These are phyloP conservation scores for Endomychus coccineus DNA, from an alignment of 2,888 invertebrate species.

Conservation along the genomic window DNA sequence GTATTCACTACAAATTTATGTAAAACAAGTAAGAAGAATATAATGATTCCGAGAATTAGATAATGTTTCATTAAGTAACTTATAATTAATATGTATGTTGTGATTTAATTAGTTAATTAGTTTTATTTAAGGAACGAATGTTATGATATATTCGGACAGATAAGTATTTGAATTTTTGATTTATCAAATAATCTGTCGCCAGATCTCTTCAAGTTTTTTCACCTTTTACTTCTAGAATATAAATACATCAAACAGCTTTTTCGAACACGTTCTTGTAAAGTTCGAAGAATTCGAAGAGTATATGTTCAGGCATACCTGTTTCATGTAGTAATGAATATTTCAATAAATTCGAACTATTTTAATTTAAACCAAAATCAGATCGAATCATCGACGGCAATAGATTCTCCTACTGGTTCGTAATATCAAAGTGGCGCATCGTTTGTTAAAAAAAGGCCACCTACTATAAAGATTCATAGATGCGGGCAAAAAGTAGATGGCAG, in stretches of 20 bases:
- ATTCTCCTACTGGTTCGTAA: conserved; percentile 7
- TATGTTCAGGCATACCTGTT: conserved; percentile 34
- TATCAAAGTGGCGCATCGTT: conserved; percentile 28
- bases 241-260: conserved; percentile 29
- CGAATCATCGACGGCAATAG: conserved; percentile 24
- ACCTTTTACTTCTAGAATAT: too few relatives aligned
- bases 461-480: conserved; percentile 18
- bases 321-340: conserved; percentile 42
- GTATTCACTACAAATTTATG: too few relatives aligned
- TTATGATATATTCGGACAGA: too few relatives aligned
- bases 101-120: too few relatives aligned
- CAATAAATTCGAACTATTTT: conserved; percentile 39
- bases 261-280: conserved; percentile 12
- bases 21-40: too few relatives aligned
- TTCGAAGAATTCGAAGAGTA: conserved; percentile 32
- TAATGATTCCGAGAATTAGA: too few relatives aligned
- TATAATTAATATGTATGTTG: too few relatives aligned
- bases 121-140: too few relatives aligned
- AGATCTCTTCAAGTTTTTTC: too few relatives aligned
- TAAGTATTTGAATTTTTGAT: too few relatives aligned
- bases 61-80: too few relatives aligned
- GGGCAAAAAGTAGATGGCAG: conserved; percentile 30
- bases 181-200: too few relatives aligned
- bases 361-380: conserved; percentile 34
- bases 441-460: conserved; percentile 24